Evolutionary conservation across 2,113 vertebrate species (phyloP), one percentile per base, ranked within the genome.

Genomic region (Zapus hudsonius): DNA sequence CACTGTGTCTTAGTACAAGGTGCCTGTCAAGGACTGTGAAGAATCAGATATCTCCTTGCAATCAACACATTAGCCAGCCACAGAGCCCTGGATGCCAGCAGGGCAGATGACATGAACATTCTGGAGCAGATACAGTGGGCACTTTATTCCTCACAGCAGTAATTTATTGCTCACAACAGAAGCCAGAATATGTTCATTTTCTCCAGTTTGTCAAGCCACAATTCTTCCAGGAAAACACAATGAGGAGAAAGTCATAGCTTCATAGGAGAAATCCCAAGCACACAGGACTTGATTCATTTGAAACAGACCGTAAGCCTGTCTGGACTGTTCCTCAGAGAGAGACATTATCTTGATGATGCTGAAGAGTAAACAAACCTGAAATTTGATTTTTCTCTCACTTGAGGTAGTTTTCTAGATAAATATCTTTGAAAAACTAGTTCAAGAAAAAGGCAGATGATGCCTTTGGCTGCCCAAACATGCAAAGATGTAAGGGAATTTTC

Each of bases 301-400:
- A 82, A 90, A 92, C 25, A 64, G 44, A 61, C 2, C 22, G 6
- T 64, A 70, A 90, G 2, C 31, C 31, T 67, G 13, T 27, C 9
- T 33, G 38, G 67, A 36, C 2, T 72, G 76, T 52, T 69, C 63
- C 61, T 33, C 63, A 75, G 23, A 91, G 9, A n/a, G 52, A 89
- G 84, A 89, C 29, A 52, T 63, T 29, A 19, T 70, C 57, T 89
- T 92, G 88, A 78, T 52, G 89, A 82, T 55, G 15, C 7, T 72
- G 16, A 25, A 75, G 15, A 95, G 25, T 36, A 93, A 90, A 87
- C 1, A 84, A 95, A 87, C 0, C 22, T 93, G 82, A 91, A 76
- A 57, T 84, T 88, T 67, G 44, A 31, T 79, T 10, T 72, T 25
- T 19, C 38, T 64, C 22, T 47, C 29, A 82, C 84, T 47, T 42